phyloP scores from a whole-genome alignment of 2,797 vertebrate genomes.

The Microchirus variegatus region DNA sequence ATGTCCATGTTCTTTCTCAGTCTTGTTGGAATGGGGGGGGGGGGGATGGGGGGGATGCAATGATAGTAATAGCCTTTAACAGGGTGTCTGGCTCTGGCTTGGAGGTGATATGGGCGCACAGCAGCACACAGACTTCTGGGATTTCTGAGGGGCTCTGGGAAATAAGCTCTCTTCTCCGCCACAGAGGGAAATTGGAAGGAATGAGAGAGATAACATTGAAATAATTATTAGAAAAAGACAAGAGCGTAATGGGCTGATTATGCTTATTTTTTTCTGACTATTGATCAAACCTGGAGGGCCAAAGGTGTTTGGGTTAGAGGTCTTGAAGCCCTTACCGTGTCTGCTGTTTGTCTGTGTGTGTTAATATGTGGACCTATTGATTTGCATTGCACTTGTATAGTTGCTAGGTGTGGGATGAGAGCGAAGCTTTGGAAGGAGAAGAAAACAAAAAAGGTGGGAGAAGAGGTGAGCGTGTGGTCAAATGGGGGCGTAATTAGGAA shows the following conservation, averaged over 20 bases:
- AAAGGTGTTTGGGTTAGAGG: constrained; percentile 69
- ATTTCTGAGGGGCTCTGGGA: constrained; percentile 71
- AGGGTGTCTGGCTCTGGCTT: constrained; percentile 73
- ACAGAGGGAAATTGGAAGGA: constrained; percentile 38
- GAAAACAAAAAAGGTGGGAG: constrained; percentile 63
- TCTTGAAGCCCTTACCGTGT: constrained; percentile 59
- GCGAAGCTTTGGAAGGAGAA: constrained; percentile 42
- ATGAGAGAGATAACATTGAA: constrained; percentile 60
- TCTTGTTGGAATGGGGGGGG: constrained; percentile 56
- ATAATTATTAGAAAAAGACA: constrained; percentile 71
- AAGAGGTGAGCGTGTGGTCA: constrained; percentile 68
- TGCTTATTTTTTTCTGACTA: constrained; percentile 66
- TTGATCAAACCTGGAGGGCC: constrained; percentile 73
- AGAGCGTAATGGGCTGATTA: constrained; percentile 61
- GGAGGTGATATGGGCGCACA: constrained; percentile 64
- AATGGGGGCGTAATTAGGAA: constrained; percentile 71
- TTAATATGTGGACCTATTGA: constrained; percentile 68
- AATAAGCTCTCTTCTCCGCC: constrained; percentile 70
- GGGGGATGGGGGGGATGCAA: constrained; percentile 31
- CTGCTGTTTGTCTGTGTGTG: constrained; percentile 53
- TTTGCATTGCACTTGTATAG: constrained; percentile 52
- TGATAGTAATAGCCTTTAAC: constrained; percentile 69
- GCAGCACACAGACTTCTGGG: constrained; percentile 66
- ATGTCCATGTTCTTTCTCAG: constrained; percentile 78
- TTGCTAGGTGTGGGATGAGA: constrained; percentile 55